These are phyloP conservation scores for Ennomos fuscantarius DNA, from an alignment of 2,888 invertebrate species.

Conservation along the genomic window DNA sequence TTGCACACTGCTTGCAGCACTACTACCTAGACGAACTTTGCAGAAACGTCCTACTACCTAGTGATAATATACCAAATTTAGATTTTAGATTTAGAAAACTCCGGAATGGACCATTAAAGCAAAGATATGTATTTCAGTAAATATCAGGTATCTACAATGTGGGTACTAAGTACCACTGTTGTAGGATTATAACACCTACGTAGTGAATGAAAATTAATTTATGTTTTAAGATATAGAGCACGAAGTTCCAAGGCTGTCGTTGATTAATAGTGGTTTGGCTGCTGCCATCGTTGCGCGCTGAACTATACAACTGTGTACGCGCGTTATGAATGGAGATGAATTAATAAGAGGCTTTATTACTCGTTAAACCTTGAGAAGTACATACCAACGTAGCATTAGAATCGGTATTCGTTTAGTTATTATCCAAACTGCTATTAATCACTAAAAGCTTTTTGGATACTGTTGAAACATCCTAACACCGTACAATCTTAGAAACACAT, in stretches of 20 bases:
- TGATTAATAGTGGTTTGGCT: constrained; percentile 68
- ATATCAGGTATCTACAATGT: background rate
- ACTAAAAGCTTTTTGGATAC: constrained; percentile 29
- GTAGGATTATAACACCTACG: constrained; percentile 44
- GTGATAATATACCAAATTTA: no score
- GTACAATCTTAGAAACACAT: constrained; percentile 22
- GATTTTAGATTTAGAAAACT: background rate
- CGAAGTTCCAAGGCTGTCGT: constrained; percentile 62
- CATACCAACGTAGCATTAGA: constrained; percentile 4
- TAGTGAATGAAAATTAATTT: constrained; percentile 57
- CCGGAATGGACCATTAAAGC: background rate
- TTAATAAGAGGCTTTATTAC: constrained; percentile 48
- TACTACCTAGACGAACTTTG: no score
- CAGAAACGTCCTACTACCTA: no score
- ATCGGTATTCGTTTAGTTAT: constrained; percentile 29
- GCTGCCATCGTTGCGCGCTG: constrained; percentile 38
- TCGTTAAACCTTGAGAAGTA: constrained; percentile 43
- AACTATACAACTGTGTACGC: constrained; percentile 41
- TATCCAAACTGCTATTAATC: constrained; percentile 31
- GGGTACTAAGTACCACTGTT: constrained; percentile 4
- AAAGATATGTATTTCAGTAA: background rate
- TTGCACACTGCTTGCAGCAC: no score
- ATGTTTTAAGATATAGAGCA: constrained; percentile 58
- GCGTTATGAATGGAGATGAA: constrained; percentile 50
- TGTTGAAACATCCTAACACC: constrained; percentile 15